These are phyloP conservation scores for Tyrophagus putrescentiae DNA, from an alignment of 1,140 invertebrate genomes.

Conservation along the genomic window DNA sequence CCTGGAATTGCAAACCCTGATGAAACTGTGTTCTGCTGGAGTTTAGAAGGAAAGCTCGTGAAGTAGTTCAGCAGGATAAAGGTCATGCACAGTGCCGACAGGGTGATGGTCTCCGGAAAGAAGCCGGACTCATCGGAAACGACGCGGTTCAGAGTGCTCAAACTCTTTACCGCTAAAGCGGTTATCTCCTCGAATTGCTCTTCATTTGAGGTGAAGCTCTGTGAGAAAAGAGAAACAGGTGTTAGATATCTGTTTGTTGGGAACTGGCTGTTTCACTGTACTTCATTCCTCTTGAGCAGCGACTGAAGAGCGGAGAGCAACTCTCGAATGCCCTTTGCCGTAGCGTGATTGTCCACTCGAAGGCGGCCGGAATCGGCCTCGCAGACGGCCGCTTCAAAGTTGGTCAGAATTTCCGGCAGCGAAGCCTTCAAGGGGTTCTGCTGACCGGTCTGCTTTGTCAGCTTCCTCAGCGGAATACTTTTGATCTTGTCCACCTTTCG, in stretches of 20 bases:
- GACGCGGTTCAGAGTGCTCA: not conserved
- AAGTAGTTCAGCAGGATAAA: not conserved
- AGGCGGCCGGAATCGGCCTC: not conserved
- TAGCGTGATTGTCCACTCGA: not conserved
- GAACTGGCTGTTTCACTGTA: too few species aligned
- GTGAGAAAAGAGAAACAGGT: too few species aligned
- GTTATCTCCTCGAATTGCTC: not conserved
- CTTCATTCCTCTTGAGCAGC: not conserved
- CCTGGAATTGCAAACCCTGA: too few species aligned
- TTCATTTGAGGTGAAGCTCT: not conserved
- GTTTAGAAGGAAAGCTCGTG: not conserved
- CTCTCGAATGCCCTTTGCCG: not conserved
- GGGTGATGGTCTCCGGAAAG: not conserved
- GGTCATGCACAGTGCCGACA: slow-evolving; percentile 1
- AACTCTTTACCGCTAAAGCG: not conserved
- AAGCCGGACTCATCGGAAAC: not conserved
- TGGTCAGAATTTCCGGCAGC: not conserved
- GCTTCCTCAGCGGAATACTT: not conserved
- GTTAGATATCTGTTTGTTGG: too few species aligned
- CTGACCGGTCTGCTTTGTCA: not conserved
- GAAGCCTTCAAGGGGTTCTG: not conserved
- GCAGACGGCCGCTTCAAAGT: not conserved
- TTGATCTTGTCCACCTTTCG: not conserved
- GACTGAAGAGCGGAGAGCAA: not conserved
- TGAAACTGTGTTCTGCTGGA: too few species aligned